Base-by-base conservation (phyloP, 2,888 invertebrate species). In the Cheilosia urbana region DNA sequence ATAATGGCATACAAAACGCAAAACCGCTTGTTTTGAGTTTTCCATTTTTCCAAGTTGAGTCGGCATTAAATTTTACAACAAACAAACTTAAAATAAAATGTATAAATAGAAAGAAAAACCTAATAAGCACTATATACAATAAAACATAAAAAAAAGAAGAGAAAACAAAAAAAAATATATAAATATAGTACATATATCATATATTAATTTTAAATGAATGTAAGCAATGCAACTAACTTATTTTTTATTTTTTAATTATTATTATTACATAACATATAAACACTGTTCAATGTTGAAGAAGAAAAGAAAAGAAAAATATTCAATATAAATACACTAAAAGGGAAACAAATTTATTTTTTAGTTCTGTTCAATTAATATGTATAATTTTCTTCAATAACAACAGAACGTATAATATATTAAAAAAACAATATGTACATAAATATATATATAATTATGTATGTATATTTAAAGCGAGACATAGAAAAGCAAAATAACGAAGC, bases 151-250 rank as follows among this genome's bases (percentile, higher is more conserved):
- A 30, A 30, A 9, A 30, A 9, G 2, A 2, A 27, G 0, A 55
- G 58, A 21, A 88, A 80, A 66, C 75, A 69, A 76, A 51, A 77
- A 51, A 78, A 71, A 60, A 80, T 87, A 85, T 77, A 88, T 78
- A 60, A 84, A 85, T 87, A 78, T 88, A 88, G 72, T 68, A 78
- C 58, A 80, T 77, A 76, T 62, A 68, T 72, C 62, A 68, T 72
- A 79, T 75, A 66, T 37, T 82, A 69, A 78, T 79, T 87, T 82
- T 69, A 53, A 77, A 77, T 73, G 69, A 66, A 79, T 83, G 62
- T 83, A 87, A 83, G 79, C 83, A 83, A 83, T 87, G 82, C 79
- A 83, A 84, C 83, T 87, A 83, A 83, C 83, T 83, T 87, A 83
- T 87, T 83, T 82, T 78, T 79, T 82, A 83, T 82, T 78, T 87